A percentile compares a stretch with the other conserved stretches of the same genome.
Evolutionary conservation across 2,888 invertebrate species (phyloP).

Genomic region (Thymelicus sylvestris): DNA sequence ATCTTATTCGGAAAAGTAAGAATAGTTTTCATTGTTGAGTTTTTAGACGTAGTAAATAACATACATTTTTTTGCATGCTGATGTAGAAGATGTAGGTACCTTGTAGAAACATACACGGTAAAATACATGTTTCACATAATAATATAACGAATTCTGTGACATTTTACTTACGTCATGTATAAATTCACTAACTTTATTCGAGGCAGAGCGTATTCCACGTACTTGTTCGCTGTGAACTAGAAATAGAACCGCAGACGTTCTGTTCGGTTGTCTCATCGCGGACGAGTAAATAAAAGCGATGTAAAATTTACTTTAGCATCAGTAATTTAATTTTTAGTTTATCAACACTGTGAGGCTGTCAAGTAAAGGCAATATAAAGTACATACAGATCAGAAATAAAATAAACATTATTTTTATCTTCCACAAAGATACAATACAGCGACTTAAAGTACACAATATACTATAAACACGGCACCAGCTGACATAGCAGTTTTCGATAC

Average conservation of each 20-base stretch:
- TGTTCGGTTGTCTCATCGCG: not conserved
- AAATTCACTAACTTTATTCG: constrained; percentile 6
- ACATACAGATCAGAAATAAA: too few species aligned
- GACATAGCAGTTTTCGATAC: too few species aligned
- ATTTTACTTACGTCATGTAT: constrained; percentile 8
- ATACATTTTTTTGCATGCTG: not conserved
- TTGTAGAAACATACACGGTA: too few species aligned
- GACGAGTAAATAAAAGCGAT: not conserved
- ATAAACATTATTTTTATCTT: too few species aligned
- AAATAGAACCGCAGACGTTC: constrained; percentile 11
- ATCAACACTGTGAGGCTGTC: too few species aligned
- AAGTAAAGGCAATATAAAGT: too few species aligned
- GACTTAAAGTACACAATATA: too few species aligned
- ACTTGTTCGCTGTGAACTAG: constrained; percentile 19
- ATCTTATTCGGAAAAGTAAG: constrained; percentile 20
- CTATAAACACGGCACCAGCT: too few species aligned
- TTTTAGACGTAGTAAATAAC: not conserved
- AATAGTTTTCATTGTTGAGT: not conserved
- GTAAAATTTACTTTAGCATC: too few species aligned
- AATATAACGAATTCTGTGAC: not conserved
- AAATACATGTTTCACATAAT: not conserved
- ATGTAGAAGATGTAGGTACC: not conserved
- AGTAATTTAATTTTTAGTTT: too few species aligned
- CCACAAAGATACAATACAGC: too few species aligned
- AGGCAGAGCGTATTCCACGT: not conserved